Evolutionary conservation across 2,113 vertebrate species (phyloP).

Genomic region (Trachemys scripta): DNA sequence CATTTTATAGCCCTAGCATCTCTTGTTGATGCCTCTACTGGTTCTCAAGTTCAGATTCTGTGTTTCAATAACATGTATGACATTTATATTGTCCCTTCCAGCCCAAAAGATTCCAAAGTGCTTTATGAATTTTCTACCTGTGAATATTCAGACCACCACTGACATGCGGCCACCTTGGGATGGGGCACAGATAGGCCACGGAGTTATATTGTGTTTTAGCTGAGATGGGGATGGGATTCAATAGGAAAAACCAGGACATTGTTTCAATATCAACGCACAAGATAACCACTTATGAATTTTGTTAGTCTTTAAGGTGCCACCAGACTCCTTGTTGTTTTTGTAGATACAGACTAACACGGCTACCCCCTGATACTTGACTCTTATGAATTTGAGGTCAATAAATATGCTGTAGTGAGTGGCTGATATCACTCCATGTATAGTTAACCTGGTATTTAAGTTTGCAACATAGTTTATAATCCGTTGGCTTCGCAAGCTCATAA

Average conservation of each 20-base stretch:
- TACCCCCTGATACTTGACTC: too few species aligned
- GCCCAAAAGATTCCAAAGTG: background rate
- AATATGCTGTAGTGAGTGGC: slow-evolving; percentile 34
- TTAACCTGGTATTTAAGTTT: slow-evolving; percentile 54
- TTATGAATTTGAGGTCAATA: slow-evolving; percentile 64
- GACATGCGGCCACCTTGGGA: slow-evolving; percentile 52
- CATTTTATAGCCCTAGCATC: background rate
- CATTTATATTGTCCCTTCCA: slow-evolving; percentile 15
- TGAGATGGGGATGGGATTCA: slow-evolving; percentile 59
- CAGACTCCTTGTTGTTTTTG: too few species aligned
- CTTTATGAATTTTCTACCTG: slow-evolving; percentile 48
- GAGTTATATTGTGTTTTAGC: slow-evolving; percentile 63
- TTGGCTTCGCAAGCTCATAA: background rate
- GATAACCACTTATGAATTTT: slow-evolving; percentile 69
- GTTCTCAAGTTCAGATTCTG: background rate
- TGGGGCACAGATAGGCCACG: slow-evolving; percentile 47
- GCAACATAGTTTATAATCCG: slow-evolving; percentile 50
- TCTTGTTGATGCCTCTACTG: background rate
- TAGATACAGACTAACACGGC: too few species aligned
- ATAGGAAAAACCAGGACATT: slow-evolving; percentile 57
- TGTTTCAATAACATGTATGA: background rate
- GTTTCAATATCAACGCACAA: slow-evolving; percentile 61
- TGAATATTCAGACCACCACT: slow-evolving; percentile 60
- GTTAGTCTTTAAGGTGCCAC: too few species aligned
- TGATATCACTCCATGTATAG: background rate